These are phyloP conservation scores for Parus major DNA, from an alignment of 2,113 vertebrate genomes.

Conservation along the genomic window DNA sequence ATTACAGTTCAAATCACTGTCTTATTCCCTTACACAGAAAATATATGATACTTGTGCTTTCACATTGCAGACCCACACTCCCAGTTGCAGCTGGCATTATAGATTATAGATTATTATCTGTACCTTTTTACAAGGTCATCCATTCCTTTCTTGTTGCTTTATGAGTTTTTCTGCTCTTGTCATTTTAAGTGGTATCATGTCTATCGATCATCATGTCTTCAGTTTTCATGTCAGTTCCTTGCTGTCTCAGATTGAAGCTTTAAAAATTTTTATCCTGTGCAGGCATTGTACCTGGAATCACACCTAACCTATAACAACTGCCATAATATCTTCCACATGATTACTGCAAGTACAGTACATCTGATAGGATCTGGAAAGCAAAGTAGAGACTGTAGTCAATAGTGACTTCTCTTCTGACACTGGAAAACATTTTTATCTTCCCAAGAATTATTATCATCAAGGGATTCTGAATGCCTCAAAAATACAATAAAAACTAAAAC, in stretches of 20 bases:
- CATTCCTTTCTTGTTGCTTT: conserved; percentile 23
- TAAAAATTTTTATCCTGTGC: conserved; percentile 51
- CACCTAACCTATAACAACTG: conserved; percentile 16
- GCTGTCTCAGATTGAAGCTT: conserved; percentile 52
- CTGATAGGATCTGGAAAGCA: conserved; percentile 35
- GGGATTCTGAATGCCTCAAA: not conserved
- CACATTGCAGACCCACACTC: not conserved
- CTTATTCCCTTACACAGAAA: not conserved
- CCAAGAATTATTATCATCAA: not conserved
- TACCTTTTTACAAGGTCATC: conserved; percentile 54
- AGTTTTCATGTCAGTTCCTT: conserved; percentile 47
- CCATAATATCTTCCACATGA: conserved; percentile 28
- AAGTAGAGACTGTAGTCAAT: not conserved
- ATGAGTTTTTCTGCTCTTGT: conserved; percentile 31
- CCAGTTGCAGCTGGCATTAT: not conserved
- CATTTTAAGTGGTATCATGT: conserved; percentile 46
- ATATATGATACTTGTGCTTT: not conserved
- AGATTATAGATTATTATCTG: conserved; percentile 54
- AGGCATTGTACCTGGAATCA: conserved; percentile 51
- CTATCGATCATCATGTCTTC: conserved; percentile 53
- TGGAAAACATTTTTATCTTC: not conserved
- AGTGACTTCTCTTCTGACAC: not conserved
- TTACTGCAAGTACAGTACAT: not conserved
- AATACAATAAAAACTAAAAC: not conserved
- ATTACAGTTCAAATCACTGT: conserved; percentile 23